Evolutionary conservation across 2,113 vertebrate species (phyloP).

Genomic region (Macaca mulatta): DNA sequence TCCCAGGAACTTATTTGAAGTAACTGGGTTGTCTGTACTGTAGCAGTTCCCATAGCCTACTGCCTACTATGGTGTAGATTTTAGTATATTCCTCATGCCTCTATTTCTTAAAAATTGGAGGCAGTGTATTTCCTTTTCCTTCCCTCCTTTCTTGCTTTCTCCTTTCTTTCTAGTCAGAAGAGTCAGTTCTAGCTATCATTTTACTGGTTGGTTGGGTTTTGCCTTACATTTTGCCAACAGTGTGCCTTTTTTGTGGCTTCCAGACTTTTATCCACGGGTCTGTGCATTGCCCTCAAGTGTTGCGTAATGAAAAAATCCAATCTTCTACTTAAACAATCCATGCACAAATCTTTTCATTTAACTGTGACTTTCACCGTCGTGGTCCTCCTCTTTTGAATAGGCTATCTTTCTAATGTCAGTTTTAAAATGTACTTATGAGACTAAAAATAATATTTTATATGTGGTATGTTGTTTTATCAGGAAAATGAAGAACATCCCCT

Average conservation of each 20-base stretch:
- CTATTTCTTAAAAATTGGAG: not conserved
- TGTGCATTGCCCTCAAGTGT: not conserved
- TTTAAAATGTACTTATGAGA: not conserved
- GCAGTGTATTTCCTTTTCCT: not conserved
- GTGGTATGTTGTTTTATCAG: not conserved
- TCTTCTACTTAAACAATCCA: not conserved
- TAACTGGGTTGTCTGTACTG: not conserved
- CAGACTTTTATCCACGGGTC: not conserved
- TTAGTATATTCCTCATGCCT: not conserved
- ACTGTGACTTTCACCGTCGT: not conserved
- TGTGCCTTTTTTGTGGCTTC: not conserved
- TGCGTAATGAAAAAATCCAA: not conserved
- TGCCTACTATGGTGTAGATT: not conserved
- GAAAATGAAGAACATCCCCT: not conserved
- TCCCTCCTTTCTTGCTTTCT: not conserved
- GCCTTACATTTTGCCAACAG: not conserved
- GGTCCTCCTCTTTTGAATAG: not conserved
- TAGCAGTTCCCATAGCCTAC: not conserved
- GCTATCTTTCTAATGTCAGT: not conserved
- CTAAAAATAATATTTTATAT: not conserved
- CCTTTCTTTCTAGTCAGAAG: not conserved
- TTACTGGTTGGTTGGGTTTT: not conserved
- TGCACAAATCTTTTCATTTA: not conserved
- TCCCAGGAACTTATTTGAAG: not conserved
- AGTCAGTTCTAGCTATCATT: not conserved